Evolutionary conservation across 2,888 invertebrate species (phyloP), one percentile per base, ranked within the genome.

Genomic region (Steinernema hermaphroditum): DNA sequence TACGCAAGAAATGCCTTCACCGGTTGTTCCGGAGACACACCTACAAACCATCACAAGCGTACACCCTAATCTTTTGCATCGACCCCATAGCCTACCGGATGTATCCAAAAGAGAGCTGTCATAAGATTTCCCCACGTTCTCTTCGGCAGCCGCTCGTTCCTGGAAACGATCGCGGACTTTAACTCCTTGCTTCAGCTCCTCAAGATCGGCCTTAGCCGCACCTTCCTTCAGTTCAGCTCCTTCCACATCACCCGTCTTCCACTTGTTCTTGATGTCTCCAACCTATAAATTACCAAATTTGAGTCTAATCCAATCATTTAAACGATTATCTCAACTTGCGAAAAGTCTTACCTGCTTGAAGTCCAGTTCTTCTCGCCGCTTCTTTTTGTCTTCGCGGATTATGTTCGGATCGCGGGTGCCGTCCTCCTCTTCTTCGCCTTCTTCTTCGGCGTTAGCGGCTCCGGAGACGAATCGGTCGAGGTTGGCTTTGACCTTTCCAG

Each of bases 171-270:
- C 84, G 69, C 82, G 82, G 29, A 86, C 83, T 1, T 82, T 81
- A 14, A 78, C 75, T 19, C 78, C 80, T 50, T 83, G 84, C 79
- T 83, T 82, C 43, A 86, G 78, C 49, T 81, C 83, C 62, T 86
- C 86, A 43, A 86, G 75, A 68, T 86, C 86, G 70, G 79, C 78
- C 46, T 80, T 80, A 24, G 81, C 78, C 0, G 78, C 80, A 8
- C 78, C 81, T 41, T 83, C 83, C 49, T 78, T 76, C 43, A 79
- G 73, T 71, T 84, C 82, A 12, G 86, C 85, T 0, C 78, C 82
- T 76, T 85, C 84, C 29, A 86, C 83, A 50, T 83, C 83, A 24
- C 86, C 86, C 19, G 85, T 84, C 78, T 86, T 84, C 86, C 86
- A 86, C 70, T 85, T 86, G 71, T 83, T 81, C 72, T 86, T 86